Evolutionary conservation across 2,797 vertebrate species (phyloP).

Genomic region (Semaprochilodus insignis): DNA sequence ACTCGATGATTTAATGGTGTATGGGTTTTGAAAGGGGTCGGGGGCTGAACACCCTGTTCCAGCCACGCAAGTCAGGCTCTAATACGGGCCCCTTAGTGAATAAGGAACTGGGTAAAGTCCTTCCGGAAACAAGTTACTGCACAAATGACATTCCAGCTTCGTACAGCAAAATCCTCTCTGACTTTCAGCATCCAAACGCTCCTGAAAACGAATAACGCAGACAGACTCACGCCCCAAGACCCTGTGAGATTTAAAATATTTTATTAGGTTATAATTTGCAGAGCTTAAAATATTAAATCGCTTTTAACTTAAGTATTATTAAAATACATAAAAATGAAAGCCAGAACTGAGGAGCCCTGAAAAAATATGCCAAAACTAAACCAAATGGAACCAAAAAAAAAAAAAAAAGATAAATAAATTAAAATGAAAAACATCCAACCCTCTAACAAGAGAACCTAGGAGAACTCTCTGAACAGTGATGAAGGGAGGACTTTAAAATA

Average conservation of each 20-base stretch:
- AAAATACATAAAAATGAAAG: slow-evolving; percentile 89
- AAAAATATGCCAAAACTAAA: slow-evolving; percentile 74
- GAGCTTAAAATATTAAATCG: slow-evolving; percentile 89
- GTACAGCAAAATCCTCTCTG: background rate
- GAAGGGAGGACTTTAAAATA: slow-evolving; percentile 55
- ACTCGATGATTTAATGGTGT: too few species aligned
- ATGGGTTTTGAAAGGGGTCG: too few species aligned
- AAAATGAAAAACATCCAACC: slow-evolving; percentile 78
- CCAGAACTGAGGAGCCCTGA: slow-evolving; percentile 85
- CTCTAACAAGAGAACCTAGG: slow-evolving; percentile 70
- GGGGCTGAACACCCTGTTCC: too few species aligned
- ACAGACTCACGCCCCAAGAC: slow-evolving; percentile 24
- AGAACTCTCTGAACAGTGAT: slow-evolving; percentile 73
- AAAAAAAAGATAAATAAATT: slow-evolving; percentile 74
- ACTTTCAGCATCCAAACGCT: background rate
- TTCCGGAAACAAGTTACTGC: background rate
- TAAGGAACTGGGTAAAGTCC: too few species aligned
- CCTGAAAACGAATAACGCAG: too few species aligned
- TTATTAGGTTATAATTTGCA: slow-evolving; percentile 89
- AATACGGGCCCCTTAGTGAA: too few species aligned
- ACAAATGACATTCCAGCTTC: background rate
- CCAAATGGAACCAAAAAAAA: slow-evolving; percentile 49
- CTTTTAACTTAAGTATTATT: slow-evolving; percentile 89
- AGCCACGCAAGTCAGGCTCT: too few species aligned
- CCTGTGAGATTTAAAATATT: slow-evolving; percentile 80